phyloP scores from a whole-genome alignment of 2,113 vertebrate genomes.

The Prinia subflava region DNA sequence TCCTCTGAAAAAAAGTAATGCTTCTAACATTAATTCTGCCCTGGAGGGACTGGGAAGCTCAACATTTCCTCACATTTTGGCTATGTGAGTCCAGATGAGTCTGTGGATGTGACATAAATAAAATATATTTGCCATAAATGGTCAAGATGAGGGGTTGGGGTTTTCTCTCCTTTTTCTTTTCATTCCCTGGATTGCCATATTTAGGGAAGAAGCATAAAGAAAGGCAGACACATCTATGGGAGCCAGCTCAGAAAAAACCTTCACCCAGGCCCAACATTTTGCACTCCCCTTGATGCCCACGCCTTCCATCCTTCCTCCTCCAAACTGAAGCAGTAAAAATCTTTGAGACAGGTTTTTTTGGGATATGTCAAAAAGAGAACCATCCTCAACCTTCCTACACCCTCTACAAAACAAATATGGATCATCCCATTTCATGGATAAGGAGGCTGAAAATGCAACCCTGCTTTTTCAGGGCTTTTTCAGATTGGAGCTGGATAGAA shows the following conservation, averaged over 20 bases:
- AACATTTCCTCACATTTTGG: background rate
- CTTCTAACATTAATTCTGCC: background rate
- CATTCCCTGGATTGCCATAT: background rate
- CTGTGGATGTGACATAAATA: background rate
- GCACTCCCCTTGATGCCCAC: accelerated
- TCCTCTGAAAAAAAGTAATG: background rate
- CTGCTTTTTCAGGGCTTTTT: background rate
- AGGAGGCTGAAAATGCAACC: background rate
- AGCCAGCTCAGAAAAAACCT: background rate
- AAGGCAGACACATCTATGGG: background rate
- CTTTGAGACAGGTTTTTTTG: accelerated
- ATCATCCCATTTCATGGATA: background rate
- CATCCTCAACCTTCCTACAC: background rate
- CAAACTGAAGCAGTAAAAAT: background rate
- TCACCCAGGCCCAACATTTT: background rate
- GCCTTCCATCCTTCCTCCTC: background rate
- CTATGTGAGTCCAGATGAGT: background rate
- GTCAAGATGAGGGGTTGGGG: background rate
- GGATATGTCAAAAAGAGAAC: background rate
- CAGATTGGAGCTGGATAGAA: background rate
- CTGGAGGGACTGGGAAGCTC: accelerated
- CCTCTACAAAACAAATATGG: background rate
- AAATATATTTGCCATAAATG: background rate
- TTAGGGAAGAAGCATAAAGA: background rate
- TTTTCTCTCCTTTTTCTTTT: background rate